Conservation (phyloP, 2,888 invertebrate species). For the Urechis unicinctus region DNA sequence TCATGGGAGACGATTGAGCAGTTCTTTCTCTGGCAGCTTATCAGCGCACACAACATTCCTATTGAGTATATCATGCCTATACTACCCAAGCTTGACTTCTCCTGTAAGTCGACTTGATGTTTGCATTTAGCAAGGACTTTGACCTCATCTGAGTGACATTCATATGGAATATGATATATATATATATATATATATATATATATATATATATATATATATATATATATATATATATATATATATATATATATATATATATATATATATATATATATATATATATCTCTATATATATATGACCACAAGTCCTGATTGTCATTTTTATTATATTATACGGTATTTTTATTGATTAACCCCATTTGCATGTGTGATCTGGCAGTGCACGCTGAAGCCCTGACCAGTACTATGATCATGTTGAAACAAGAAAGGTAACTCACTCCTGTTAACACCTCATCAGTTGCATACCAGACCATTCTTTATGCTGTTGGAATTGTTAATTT, state of each 20-base stretch:
- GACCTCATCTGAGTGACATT: not conserved
- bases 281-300: too few species aligned
- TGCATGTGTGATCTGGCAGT: conserved; percentile 67
- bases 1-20: conserved; percentile 97
- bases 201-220: not conserved
- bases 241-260: too few species aligned
- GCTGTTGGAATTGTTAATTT: too few species aligned
- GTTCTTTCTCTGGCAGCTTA: conserved; percentile 92
- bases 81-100: conserved; percentile 60
- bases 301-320: too few species aligned
- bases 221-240: too few species aligned
- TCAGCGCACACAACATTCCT: conserved; percentile 87
- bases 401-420: conserved; percentile 82
- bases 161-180: not conserved
- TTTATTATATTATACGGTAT: too few species aligned
- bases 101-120: conserved; percentile 32
- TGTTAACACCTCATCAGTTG: not conserved
- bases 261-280: too few species aligned
- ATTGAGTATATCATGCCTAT: conserved; percentile 81
- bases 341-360: too few species aligned
- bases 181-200: not conserved
- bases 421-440: conserved; percentile 67
- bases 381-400: conserved; percentile 87
- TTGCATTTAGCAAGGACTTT: too few species aligned
- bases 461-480: not conserved